Evolutionary conservation across 1,140 invertebrate genomes (phyloP), one percentile per base, ranked within the genome.

Genomic region (Drosophila sechellia): DNA sequence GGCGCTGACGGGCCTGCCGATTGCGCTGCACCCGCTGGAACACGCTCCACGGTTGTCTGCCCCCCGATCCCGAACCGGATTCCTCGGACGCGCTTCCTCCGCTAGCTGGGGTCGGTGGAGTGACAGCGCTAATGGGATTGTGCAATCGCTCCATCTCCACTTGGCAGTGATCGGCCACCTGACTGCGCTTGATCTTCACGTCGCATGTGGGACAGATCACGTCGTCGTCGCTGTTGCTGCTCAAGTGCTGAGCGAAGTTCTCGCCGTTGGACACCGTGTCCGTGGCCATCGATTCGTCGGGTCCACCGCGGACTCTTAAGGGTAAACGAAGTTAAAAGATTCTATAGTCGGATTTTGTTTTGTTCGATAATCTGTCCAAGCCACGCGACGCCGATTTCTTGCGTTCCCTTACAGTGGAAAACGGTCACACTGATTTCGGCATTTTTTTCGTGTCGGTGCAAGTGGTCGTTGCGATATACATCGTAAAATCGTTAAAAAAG

Each of bases 111-210:
- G 3, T 17, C 1, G 35, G 15, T 6, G 57, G 15, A 12, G 45
- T 53, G 37, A 27, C 64, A 27, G 37, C 60, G 35, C 42, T 65
- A n/a, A 37, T 35, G 10, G 64, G 20, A 11, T 68, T 95, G 74
- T 94, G 94, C 31, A 97, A 92, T 77, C 95, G 95, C 65, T 97
- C 96, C 69, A 97, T 91, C 91, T 97, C 96, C 53, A 95, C 93
- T 11, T 94, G 93, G 63, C 96, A 95, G 91, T 97, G 96, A 43
- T 95, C 93, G 76, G 97, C 95, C 27, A 97, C 90, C 90, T 97
- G 96, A 22, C 95, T 94, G 4, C 94, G 93, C 64, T 96, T 93
- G 34, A 97, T 93, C 22, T 96, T 96, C 11, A 95, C 93, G 52
- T 96, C 95, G 93, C 96, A 97, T 6, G 96, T 95, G 13, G 96